Base-by-base conservation (phyloP, 2,113 vertebrate species). In the Pseudopipra pipra region DNA sequence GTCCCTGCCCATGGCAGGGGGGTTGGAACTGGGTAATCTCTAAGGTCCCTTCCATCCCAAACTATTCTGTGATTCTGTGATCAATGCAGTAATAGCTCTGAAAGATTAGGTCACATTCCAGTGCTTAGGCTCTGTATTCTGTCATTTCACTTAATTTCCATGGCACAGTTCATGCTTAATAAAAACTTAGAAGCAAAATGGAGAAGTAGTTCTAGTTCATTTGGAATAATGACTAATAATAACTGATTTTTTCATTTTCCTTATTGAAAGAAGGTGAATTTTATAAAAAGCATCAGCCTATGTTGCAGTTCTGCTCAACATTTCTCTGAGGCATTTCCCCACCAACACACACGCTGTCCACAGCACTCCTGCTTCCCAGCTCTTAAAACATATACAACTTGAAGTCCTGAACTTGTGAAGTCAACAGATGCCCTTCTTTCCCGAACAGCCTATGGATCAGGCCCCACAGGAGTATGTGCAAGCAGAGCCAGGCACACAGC, bases 231-330 rank as follows among this genome's bases (percentile, higher is more conserved):
- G 56, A 49, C 19, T 33, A 86, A 44, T 20, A 73, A 41, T 9
- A 63, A 71, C 7, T 20, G 6, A 30, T 49, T 70, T 80, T 85
- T 68, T 2, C 0, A 7, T 71, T 78, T 73, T 54, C 13, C 41
- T 23, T 52, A 73, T 1, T 85, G 77, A 89, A 91, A 85, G 18
- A 65, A 87, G 31, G 30, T 61, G 33, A 68, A 33, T 47, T 81
- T 55, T 25, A 12, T 2, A 21, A 21, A 65, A 47, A 55, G 1
- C 16, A 11, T 22, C 49, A 73, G 20, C 79, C 49, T 30, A 9
- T 28, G 27, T 7, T 62, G 30, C 20, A 76, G 52, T 28, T 31
- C 39, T 59, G 35, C 14, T 39, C 30, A 31, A 14, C 0, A 0
- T 37, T 88, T 70, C 46, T 59, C 74, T 33, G 74, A 82, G 70